Evolutionary conservation across 2,797 vertebrate species (phyloP).

Genomic region (Pseudopleuronectes americanus): DNA sequence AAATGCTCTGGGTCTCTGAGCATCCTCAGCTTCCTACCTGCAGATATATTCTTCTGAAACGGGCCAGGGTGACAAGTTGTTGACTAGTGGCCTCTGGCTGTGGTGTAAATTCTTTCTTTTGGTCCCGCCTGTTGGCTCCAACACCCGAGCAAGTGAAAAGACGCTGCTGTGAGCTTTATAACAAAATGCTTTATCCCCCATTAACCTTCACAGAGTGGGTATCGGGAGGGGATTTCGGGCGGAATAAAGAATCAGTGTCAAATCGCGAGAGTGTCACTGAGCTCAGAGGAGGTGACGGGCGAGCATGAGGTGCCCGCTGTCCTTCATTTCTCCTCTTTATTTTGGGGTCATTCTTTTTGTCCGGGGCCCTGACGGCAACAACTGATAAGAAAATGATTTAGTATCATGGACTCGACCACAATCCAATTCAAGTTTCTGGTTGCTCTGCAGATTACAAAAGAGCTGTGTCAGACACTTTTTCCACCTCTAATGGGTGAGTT

Average conservation of each 20-base stretch:
- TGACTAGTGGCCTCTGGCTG: conserved; percentile 67
- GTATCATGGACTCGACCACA: conserved; percentile 56
- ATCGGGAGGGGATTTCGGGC: conserved; percentile 69
- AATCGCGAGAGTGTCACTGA: conserved; percentile 60
- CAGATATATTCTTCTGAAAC: conserved; percentile 62
- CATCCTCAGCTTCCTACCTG: conserved; percentile 22
- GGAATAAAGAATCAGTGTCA: conserved; percentile 67
- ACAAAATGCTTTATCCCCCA: conserved; percentile 81
- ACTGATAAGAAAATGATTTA: conserved; percentile 79
- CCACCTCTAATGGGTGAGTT: conserved; percentile 31
- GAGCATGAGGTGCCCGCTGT: conserved; percentile 36
- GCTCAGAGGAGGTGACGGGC: conserved; percentile 40
- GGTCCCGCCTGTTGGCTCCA: conserved; percentile 60
- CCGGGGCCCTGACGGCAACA: conserved; percentile 57
- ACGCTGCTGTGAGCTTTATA: conserved; percentile 68
- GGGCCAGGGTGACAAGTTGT: conserved; percentile 74
- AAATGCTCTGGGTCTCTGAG: conserved; percentile 46
- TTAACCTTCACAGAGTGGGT: conserved; percentile 77
- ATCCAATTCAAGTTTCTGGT: conserved; percentile 52
- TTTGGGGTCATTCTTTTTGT: conserved; percentile 70
- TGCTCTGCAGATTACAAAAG: conserved; percentile 52
- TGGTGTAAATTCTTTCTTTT: conserved; percentile 61
- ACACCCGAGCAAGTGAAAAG: conserved; percentile 51
- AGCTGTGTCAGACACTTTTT: conserved; percentile 36
- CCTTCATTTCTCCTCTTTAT: conserved; percentile 72